phyloP scores from a whole-genome alignment of 1,140 invertebrate genomes.

The Physella acuta region DNA sequence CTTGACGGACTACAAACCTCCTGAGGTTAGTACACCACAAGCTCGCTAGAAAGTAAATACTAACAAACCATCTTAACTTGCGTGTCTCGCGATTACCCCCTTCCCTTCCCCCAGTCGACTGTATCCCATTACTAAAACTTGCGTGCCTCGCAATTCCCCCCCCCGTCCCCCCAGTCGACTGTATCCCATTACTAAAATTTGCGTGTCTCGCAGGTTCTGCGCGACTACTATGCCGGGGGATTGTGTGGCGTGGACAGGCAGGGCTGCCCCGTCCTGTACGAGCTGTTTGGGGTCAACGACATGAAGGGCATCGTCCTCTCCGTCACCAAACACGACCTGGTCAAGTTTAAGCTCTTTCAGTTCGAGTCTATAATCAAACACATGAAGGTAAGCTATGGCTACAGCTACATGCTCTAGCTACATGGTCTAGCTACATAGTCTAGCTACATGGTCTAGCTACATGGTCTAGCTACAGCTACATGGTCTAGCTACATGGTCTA shows the following conservation, averaged over 20 bases:
- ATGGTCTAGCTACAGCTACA: too few species aligned
- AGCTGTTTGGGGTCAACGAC: not conserved
- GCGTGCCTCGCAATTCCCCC: not conserved
- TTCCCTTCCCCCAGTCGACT: too few species aligned
- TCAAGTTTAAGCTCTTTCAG: not conserved
- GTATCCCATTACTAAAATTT: too few species aligned
- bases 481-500: too few species aligned
- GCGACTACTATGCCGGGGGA: not conserved
- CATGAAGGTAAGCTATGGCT: not conserved
- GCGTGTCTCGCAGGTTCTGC: not conserved
- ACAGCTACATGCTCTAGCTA: too few species aligned
- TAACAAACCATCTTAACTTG: too few species aligned
- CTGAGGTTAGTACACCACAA: not conserved
- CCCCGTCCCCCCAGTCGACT: not conserved
- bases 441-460: too few species aligned
- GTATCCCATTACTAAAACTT: not conserved
- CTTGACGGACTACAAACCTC: not conserved
- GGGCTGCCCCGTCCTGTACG: not conserved
- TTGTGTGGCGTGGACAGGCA: not conserved
- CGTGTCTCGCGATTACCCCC: too few species aligned
- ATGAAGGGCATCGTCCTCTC: not conserved
- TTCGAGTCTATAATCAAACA: not conserved
- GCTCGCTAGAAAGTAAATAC: too few species aligned
- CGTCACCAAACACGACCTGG: not conserved
- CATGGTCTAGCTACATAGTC: too few species aligned